A percentile compares a stretch with the other conserved stretches of the same genome.
phyloP scores from a whole-genome alignment of 2,113 vertebrate species.

The Pelmatolapia mariae region DNA sequence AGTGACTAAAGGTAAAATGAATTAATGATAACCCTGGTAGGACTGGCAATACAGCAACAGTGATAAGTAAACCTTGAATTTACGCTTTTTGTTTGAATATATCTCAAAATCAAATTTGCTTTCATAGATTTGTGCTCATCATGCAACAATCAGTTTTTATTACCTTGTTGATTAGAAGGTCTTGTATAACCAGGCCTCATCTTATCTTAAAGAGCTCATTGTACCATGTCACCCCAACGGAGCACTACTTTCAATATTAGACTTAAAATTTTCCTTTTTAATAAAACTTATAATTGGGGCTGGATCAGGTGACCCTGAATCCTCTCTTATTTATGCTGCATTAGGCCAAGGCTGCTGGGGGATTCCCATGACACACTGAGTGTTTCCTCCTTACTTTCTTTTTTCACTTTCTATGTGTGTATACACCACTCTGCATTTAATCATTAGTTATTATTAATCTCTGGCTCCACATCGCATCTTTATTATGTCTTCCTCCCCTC shows the following conservation, averaged over 20 bases:
- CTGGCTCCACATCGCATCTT: neutral
- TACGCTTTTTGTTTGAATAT: rapidly evolving
- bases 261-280: neutral
- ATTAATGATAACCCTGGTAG: too few species aligned
- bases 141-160: neutral
- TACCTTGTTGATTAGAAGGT: neutral
- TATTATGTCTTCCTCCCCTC: neutral
- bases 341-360: neutral
- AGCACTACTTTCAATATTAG: neutral
- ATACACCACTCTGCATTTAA: neutral
- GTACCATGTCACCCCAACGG: neutral
- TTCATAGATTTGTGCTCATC: neutral
- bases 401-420: neutral
- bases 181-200: neutral
- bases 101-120: neutral
- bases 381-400: neutral
- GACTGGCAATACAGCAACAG: neutral
- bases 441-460: neutral
- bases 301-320: neutral
- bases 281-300: rapidly evolving
- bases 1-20: too few species aligned
- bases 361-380: neutral
- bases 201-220: neutral
- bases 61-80: neutral
- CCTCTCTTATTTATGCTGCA: neutral